These are phyloP conservation scores for Melanerpes aurifrons DNA, from an alignment of 2,113 vertebrate genomes.

Conservation along the genomic window DNA sequence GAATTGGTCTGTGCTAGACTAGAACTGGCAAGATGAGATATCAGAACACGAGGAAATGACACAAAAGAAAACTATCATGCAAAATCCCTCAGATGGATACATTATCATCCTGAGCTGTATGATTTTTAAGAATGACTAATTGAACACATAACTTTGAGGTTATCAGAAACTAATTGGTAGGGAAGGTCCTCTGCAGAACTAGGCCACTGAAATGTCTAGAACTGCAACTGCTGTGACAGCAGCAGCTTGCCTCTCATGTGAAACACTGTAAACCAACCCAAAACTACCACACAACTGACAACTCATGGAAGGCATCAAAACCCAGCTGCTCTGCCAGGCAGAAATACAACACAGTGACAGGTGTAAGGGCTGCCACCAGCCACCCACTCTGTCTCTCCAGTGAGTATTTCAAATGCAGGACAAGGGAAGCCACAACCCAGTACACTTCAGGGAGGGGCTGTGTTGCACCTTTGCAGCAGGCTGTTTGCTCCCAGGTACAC, in stretches of 20 bases:
- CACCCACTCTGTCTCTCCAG: neutral
- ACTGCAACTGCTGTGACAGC: neutral
- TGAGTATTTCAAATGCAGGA: neutral
- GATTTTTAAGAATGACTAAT: neutral
- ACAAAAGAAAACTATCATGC: neutral
- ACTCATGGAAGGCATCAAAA: neutral
- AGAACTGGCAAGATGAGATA: neutral
- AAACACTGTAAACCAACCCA: neutral
- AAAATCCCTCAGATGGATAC: neutral
- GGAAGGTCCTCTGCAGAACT: neutral
- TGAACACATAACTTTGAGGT: neutral
- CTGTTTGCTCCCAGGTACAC: neutral
- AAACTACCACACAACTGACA: neutral
- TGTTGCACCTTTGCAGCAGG: neutral
- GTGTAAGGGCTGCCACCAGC: neutral
- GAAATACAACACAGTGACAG: fast-evolving
- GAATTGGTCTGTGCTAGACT: neutral
- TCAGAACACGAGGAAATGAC: neutral
- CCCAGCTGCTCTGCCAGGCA: neutral
- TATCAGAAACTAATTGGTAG: neutral
- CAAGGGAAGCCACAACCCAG: neutral
- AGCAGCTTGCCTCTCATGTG: neutral
- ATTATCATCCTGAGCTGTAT: neutral
- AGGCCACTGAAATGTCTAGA: neutral
- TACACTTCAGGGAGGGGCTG: fast-evolving